Evolutionary conservation across 2,797 vertebrate genomes (phyloP).

Genomic region (Anguilla megastoma): DNA sequence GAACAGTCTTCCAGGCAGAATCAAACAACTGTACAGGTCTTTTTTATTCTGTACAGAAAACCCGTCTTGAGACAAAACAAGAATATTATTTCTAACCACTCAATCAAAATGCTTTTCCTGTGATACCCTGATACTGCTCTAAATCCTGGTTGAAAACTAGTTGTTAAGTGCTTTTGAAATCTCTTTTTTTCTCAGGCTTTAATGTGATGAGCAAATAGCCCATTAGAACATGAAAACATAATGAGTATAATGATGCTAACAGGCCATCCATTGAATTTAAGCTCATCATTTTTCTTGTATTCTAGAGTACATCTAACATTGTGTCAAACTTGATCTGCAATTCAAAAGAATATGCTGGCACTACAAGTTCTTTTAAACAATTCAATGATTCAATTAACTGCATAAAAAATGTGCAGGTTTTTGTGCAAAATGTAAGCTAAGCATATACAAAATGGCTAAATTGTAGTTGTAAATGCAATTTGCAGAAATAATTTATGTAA

Average conservation of each 20-base stretch:
- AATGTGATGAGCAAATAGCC: neutral
- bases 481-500: no score
- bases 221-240: neutral
- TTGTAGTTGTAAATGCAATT: no score
- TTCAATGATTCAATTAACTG: neutral
- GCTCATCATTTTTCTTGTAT: conserved; percentile 3
- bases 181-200: neutral
- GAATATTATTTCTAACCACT: neutral
- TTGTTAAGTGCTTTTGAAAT: conserved; percentile 5
- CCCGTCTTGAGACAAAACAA: neutral
- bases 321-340: neutral
- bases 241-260: neutral
- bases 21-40: neutral
- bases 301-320: neutral
- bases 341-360: neutral
- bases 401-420: neutral
- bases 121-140: neutral
- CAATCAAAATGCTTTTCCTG: neutral
- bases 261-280: neutral
- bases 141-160: neutral
- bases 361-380: neutral
- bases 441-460: no score
- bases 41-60: neutral
- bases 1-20: neutral
- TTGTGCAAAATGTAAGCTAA: no score